A percentile compares a stretch with the other conserved stretches of the same genome.
These are phyloP conservation scores for Epicampocera succincta DNA, from an alignment of 2,888 invertebrate genomes.

Conservation along the genomic window DNA sequence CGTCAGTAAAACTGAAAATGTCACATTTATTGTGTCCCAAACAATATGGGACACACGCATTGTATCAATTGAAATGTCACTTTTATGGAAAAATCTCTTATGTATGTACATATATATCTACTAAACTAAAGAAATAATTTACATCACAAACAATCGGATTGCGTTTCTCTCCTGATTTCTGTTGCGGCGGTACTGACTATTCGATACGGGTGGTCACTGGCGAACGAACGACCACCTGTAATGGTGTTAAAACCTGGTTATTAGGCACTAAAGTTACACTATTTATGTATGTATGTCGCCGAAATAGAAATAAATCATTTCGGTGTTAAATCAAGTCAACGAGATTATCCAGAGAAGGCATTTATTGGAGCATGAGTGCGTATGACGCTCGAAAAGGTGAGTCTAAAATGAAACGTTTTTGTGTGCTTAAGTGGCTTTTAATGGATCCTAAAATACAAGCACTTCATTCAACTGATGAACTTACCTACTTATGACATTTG, in stretches of 20 bases:
- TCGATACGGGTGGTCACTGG: conserved; percentile 45
- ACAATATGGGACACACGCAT: conserved; percentile 70
- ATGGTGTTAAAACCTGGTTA: conserved; percentile 42
- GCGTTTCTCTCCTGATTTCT: conserved; percentile 37
- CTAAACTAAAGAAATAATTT: conserved; percentile 35
- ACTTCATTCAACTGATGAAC: no score
- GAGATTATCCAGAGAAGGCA: neutral
- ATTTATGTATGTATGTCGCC: neutral
- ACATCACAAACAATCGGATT: conserved; percentile 29
- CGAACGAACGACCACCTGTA: conserved; percentile 40
- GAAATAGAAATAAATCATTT: neutral
- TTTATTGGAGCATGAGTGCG: no score
- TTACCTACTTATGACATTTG: no score
- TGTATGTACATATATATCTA: no score
- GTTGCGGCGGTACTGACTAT: conserved; percentile 32
- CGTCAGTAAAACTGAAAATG: conserved; percentile 74
- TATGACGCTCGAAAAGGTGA: no score
- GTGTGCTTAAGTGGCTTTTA: no score
- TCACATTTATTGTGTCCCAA: conserved; percentile 72
- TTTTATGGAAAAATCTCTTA: conserved; percentile 72
- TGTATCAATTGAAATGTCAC: conserved; percentile 75
- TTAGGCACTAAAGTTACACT: neutral
- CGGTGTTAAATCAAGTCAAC: no score
- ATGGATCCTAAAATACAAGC: no score
- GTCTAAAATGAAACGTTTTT: no score